Evolutionary conservation across 1,140 invertebrate genomes (phyloP), one percentile per base, ranked within the genome.

Genomic region (Trichogramma pretiosum): DNA sequence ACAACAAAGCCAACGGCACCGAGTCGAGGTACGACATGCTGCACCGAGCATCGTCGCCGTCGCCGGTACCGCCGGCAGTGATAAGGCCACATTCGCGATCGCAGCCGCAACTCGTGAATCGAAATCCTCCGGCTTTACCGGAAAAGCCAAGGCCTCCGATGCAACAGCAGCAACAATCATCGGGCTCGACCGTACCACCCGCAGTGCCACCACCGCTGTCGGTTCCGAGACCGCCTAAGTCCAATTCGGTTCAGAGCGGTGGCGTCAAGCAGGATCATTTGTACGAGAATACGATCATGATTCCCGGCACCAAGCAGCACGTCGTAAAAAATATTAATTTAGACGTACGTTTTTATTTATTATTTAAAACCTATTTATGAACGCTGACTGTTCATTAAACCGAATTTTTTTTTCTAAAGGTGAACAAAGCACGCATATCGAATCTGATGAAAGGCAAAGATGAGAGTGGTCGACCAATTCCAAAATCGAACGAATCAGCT

Each of bases 271-370:
- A 77, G 47, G 77, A 79, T 48, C 76, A 77, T 21, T 74, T 72
- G 52, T 79, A 79, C 52, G 77, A 77, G 46, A 79, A 79, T 53
- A 77, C 77, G 5, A 70, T 75, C 32, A 74, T 77, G 32, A 70
- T 72, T 41, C 74, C 77, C 30, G 79, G 78, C 56, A 77, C 68
- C 8, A 67, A 62, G 33, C 66, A 72, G 36, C 67, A 70, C 38
- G 65, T 70, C 19, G 64, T 69, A 28, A 68, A 64, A 47, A 68
- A 69, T 55, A 64, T 69, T 30, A 66, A 68, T 50, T 48, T 68
- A 16, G 65, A 68, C 30, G 49, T 50, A 3, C 24, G 24, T 7
- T 28, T 28, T 28, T 28, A 7, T 28, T 28, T 11, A 28, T 28
- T 28, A 28, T 11, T 5, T 11, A 11, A 28, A 28, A 28, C 11